Percentiles rank a stretch among this genome's conserved stretches.
phyloP scores from a whole-genome alignment of 64 coral and sea anemone species.

The Actinia tenebrosa region DNA sequence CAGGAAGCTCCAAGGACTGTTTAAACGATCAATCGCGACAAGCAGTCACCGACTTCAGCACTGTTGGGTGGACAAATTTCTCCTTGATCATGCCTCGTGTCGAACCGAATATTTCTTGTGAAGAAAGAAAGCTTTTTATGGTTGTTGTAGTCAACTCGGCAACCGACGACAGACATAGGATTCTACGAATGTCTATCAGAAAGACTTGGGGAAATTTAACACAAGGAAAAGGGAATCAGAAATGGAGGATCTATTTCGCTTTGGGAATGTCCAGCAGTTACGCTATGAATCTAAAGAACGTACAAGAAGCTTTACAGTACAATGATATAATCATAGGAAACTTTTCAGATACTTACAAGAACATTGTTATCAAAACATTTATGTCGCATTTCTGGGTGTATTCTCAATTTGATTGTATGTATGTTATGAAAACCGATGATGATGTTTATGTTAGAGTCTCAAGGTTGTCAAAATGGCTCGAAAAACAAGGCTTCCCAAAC shows the following conservation, averaged over 20 bases:
- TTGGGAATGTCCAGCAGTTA: not conserved
- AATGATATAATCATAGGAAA: slow-evolving; percentile 46
- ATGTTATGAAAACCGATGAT: slow-evolving; percentile 40
- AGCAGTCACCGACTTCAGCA: not conserved
- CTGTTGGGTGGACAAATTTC: too few relatives aligned
- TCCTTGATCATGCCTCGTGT: too few relatives aligned
- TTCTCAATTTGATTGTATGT: not conserved
- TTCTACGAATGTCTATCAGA: not conserved
- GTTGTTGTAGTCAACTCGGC: not conserved
- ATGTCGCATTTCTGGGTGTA: not conserved
- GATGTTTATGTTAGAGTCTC: slow-evolving; percentile 34
- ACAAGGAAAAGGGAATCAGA: not conserved
- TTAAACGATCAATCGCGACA: too few relatives aligned
- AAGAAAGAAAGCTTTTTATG: not conserved
- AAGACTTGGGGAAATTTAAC: not conserved
- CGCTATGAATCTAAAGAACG: not conserved
- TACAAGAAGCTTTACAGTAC: slow-evolving; percentile 18
- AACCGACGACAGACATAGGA: not conserved
- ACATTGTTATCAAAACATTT: too few relatives aligned
- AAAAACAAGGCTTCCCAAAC: not conserved
- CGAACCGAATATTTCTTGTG: too few relatives aligned
- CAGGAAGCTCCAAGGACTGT: too few relatives aligned
- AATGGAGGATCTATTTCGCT: slow-evolving; percentile 21
- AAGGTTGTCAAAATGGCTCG: not conserved
- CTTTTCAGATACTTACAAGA: not conserved